Evolutionary conservation across 2,113 vertebrate genomes (phyloP).

Genomic region (Crypturellus undulatus): DNA sequence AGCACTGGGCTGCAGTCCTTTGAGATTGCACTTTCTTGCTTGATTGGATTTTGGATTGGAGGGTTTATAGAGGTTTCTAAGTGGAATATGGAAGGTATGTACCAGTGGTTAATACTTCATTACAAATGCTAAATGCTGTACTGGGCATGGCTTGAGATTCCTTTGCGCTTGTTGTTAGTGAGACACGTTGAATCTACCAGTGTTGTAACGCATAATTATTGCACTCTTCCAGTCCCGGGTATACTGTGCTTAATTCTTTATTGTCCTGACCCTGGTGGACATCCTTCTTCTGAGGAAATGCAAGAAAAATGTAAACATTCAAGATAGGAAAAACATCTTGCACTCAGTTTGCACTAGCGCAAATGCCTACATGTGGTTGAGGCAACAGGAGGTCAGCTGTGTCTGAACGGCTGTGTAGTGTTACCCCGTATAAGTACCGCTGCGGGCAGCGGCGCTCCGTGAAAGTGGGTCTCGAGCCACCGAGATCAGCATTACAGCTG

Average conservation of each 20-base stretch:
- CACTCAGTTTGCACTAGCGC: not conserved
- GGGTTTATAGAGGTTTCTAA: not conserved
- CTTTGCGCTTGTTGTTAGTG: not conserved
- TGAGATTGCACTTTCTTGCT: not conserved
- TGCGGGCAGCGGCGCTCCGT: not conserved
- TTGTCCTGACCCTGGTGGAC: not conserved
- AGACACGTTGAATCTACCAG: constrained; percentile 20
- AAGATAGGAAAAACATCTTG: not conserved
- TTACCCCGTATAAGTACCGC: not conserved
- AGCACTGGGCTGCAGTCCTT: not conserved
- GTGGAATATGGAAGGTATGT: constrained; percentile 21
- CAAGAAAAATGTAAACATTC: not conserved
- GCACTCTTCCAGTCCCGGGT: not conserved
- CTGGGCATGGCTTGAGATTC: constrained; percentile 48
- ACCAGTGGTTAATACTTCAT: constrained; percentile 27
- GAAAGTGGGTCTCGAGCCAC: not conserved
- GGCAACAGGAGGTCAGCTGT: not conserved
- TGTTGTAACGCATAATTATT: constrained; percentile 24
- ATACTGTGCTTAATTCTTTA: not conserved
- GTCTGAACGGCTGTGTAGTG: not conserved
- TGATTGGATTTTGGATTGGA: not conserved
- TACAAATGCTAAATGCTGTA: constrained; percentile 11
- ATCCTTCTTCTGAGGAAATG: not conserved
- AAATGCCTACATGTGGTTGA: not conserved
- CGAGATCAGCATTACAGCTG: not conserved